Evolutionary conservation across 2,888 invertebrate genomes (phyloP).

Genomic region (Auanema freiburgensis): DNA sequence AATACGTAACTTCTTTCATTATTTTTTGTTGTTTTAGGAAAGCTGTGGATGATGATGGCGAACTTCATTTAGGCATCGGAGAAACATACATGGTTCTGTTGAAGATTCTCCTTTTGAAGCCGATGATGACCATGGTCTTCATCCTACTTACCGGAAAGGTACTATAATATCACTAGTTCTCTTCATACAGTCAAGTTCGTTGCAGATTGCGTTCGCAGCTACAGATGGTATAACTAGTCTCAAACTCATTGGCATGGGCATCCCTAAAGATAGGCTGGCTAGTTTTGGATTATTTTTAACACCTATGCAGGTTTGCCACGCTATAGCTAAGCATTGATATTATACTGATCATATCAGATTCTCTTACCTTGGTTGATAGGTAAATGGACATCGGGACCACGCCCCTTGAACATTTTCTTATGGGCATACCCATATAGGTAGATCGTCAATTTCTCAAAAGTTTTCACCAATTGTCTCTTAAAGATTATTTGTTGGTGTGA

Average conservation of each 20-base stretch:
- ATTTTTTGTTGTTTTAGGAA: slow-evolving; percentile 2
- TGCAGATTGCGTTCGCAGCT: slow-evolving; percentile 87
- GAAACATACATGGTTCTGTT: slow-evolving; percentile 82
- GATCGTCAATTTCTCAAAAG: slow-evolving; percentile 1
- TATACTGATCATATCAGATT: slow-evolving; percentile 72
- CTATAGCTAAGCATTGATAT: neutral
- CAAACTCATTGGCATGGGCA: slow-evolving; percentile 92
- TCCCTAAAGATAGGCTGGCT: slow-evolving; percentile 91
- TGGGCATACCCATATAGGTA: slow-evolving; percentile 77
- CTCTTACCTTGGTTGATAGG: slow-evolving; percentile 84
- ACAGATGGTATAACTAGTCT: slow-evolving; percentile 91
- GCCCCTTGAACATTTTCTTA: slow-evolving; percentile 84
- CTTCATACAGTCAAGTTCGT: neutral
- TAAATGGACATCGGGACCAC: slow-evolving; percentile 81
- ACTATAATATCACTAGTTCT: neutral
- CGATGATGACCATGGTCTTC: slow-evolving; percentile 78
- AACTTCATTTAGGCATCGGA: slow-evolving; percentile 68
- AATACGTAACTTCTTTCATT: neutral
- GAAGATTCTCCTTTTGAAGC: slow-evolving; percentile 80
- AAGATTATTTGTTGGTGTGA: slow-evolving; percentile 81
- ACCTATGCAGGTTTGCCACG: slow-evolving; percentile 77
- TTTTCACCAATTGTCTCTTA: slow-evolving; percentile 12
- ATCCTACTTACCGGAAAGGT: slow-evolving; percentile 89
- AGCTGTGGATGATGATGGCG: slow-evolving; percentile 69
- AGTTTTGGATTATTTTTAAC: slow-evolving; percentile 88